A percentile compares a stretch with the other conserved stretches of the same genome.
Evolutionary conservation across 2,888 invertebrate genomes (phyloP).

Genomic region (Pyrrhia umbra): DNA sequence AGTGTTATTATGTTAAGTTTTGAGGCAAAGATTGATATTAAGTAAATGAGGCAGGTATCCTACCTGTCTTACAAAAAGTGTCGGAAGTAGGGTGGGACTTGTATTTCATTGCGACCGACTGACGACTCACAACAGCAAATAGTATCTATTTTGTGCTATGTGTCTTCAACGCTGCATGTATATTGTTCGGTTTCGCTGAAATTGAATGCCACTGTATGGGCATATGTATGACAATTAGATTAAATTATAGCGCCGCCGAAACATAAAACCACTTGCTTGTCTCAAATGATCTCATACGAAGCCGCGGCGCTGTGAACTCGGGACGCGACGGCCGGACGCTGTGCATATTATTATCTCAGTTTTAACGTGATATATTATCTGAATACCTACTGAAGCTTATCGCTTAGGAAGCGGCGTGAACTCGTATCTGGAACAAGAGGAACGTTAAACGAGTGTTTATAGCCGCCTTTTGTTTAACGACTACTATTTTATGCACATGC

Average conservation of each 20-base stretch:
- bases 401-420: slow-evolving; percentile 71
- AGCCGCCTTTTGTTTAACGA: slow-evolving; percentile 73
- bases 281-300: slow-evolving; percentile 65
- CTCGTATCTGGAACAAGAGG: slow-evolving; percentile 75
- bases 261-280: slow-evolving; percentile 62
- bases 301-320: slow-evolving; percentile 47
- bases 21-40: no score
- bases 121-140: no score
- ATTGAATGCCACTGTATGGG: slow-evolving; percentile 13
- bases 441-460: slow-evolving; percentile 71
- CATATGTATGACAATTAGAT: slow-evolving; percentile 14
- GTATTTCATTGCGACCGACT: no score
- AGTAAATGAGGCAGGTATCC: no score
- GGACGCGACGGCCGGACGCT: slow-evolving; percentile 49
- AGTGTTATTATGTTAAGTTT: no score
- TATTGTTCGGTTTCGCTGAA: background rate
- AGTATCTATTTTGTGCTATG: no score
- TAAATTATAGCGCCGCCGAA: slow-evolving; percentile 43
- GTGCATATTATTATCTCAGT: slow-evolving; percentile 25
- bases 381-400: slow-evolving; percentile 72
- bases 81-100: no score
- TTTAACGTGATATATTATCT: slow-evolving; percentile 52
- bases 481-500: slow-evolving; percentile 66
- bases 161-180: no score
- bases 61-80: no score